Evolutionary conservation across 2,888 invertebrate species (phyloP).

Genomic region (Phengaris arion): DNA sequence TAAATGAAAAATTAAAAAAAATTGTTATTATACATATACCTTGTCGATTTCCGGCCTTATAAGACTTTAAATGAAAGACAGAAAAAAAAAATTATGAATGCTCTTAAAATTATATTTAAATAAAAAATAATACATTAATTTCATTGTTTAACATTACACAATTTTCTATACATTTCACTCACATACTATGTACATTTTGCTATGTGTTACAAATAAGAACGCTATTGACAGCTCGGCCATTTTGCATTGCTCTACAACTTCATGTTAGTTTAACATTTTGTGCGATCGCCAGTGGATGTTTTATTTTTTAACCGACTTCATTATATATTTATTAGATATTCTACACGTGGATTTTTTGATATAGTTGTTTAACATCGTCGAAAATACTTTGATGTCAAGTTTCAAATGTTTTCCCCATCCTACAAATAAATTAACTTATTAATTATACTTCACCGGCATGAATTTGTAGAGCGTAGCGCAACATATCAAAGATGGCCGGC

Average conservation of each 20-base stretch:
- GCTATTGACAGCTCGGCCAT: background rate
- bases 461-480: background rate
- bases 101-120: slow-evolving; percentile 28
- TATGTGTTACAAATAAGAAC: background rate
- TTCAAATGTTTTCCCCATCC: too few relatives aligned
- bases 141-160: background rate
- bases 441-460: background rate
- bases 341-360: too few relatives aligned
- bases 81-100: slow-evolving; percentile 11
- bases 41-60: too few relatives aligned
- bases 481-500: background rate
- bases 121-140: slow-evolving; percentile 24
- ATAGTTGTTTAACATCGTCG: too few relatives aligned
- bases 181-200: background rate
- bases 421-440: too few relatives aligned
- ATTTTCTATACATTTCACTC: background rate
- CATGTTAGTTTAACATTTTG: background rate
- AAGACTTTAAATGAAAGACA: background rate
- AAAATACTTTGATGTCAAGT: too few relatives aligned
- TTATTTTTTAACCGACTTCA: too few relatives aligned
- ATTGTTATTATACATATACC: too few relatives aligned
- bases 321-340: too few relatives aligned
- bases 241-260: background rate
- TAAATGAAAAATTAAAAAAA: too few relatives aligned
- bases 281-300: too few relatives aligned